These are phyloP conservation scores for Stegana nigrithorax DNA, from an alignment of 2,888 invertebrate species.

Conservation along the genomic window DNA sequence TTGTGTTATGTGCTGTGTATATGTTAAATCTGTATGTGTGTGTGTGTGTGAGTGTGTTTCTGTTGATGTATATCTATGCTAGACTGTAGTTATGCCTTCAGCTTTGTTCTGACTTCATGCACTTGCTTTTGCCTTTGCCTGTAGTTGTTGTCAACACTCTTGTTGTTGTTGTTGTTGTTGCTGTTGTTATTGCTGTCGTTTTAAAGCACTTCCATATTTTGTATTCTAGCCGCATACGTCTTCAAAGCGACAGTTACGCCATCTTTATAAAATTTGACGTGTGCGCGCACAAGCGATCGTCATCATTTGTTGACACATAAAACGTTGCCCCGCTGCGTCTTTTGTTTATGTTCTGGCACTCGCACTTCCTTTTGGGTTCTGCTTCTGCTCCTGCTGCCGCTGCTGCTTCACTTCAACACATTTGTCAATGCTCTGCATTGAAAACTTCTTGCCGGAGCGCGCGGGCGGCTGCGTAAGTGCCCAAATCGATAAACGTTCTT, in stretches of 20 bases:
- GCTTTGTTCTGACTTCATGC: too few relatives aligned
- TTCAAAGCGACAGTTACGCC: constrained; percentile 58
- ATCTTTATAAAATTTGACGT: constrained; percentile 33
- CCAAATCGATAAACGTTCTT: not conserved
- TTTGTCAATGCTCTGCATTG: too few relatives aligned
- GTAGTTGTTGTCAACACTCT: not conserved
- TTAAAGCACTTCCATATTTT: constrained; percentile 41
- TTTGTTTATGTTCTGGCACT: too few relatives aligned
- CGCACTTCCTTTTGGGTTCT: too few relatives aligned
- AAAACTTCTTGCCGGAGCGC: too few relatives aligned
- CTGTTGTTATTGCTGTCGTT: not conserved
- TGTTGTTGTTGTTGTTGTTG: constrained; percentile 1
- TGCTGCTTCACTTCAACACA: too few relatives aligned
- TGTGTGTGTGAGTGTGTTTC: not conserved
- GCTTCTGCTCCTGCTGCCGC: too few relatives aligned
- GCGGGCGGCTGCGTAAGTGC: not conserved
- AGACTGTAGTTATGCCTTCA: too few relatives aligned
- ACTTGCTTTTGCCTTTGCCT: too few relatives aligned
- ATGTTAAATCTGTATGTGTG: not conserved
- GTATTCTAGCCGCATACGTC: constrained; percentile 60
- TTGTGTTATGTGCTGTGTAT: too few relatives aligned
- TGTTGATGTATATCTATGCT: too few relatives aligned
- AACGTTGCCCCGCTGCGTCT: not conserved
- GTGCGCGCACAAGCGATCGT: constrained; percentile 41
- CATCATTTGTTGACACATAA: constrained; percentile 43